phyloP scores from a whole-genome alignment of 2,888 invertebrate species.

The Mimas tiliae region DNA sequence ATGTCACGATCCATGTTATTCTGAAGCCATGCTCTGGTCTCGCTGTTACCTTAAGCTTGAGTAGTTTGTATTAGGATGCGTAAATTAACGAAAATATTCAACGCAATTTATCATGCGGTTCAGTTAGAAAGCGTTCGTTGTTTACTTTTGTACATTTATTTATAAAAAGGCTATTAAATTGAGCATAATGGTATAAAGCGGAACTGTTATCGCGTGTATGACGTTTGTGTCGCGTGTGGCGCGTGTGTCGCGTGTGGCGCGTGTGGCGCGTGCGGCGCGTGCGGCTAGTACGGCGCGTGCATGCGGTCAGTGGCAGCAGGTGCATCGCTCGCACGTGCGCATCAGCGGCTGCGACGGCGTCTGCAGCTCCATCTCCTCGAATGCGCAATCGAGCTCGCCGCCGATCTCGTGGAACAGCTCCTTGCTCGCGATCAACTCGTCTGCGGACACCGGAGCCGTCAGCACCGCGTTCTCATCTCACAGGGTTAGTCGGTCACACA shows the following conservation, averaged over 20 bases:
- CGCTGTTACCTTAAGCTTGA: slow-evolving; percentile 57
- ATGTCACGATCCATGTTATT: slow-evolving; percentile 72
- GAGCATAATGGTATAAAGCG: background rate
- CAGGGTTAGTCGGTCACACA: slow-evolving; percentile 44
- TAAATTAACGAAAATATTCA: slow-evolving; percentile 29
- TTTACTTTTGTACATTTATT: slow-evolving; percentile 25
- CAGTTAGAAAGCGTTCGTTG: slow-evolving; percentile 49
- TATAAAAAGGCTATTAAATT: background rate
- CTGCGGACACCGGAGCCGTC: slow-evolving; percentile 81
- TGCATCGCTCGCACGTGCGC: slow-evolving; percentile 71
- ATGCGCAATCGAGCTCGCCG: slow-evolving; percentile 96
- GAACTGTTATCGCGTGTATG: slow-evolving; percentile 4
- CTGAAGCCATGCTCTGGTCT: slow-evolving; percentile 79
- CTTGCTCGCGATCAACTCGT: slow-evolving; percentile 93
- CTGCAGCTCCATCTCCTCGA: slow-evolving; percentile 87
- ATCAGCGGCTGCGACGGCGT: slow-evolving; percentile 40
- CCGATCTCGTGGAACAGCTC: slow-evolving; percentile 96
- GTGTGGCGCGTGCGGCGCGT: background rate
- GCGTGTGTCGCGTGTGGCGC: slow-evolving; percentile 24
- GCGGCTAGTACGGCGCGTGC: background rate
- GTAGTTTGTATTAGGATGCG: slow-evolving; percentile 14
- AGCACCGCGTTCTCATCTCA: slow-evolving; percentile 42
- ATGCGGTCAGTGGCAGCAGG: slow-evolving; percentile 75
- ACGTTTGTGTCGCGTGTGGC: slow-evolving; percentile 29
- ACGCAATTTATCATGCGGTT: slow-evolving; percentile 55